Evolutionary conservation across 2,113 vertebrate genomes (phyloP).

Genomic region (Herpailurus yagouaroundi): DNA sequence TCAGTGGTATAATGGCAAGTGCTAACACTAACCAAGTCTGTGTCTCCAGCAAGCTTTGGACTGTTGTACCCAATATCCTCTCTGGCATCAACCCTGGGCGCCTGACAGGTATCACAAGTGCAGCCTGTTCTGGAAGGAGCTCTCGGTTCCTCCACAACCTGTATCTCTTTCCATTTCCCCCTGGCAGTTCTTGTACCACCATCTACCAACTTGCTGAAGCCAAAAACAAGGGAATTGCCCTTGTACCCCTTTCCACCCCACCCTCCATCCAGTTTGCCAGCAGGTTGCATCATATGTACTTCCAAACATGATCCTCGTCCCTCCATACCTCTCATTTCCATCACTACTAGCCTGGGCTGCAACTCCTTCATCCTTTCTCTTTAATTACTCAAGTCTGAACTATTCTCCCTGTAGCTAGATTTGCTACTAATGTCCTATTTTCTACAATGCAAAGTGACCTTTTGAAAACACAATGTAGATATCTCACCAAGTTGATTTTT

Average conservation of each 20-base stretch:
- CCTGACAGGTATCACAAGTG: accelerated
- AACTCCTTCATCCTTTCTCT: too few species aligned
- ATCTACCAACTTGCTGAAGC: not conserved
- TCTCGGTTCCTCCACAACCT: not conserved
- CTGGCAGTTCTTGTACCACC: not conserved
- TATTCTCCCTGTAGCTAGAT: not conserved
- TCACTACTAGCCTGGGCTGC: too few species aligned
- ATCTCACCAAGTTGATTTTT: not conserved
- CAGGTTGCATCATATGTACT: not conserved
- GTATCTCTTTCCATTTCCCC: not conserved
- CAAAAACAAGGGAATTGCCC: not conserved
- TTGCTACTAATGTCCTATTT: not conserved
- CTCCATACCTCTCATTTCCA: not conserved
- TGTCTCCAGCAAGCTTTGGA: not conserved
- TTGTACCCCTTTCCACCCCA: not conserved
- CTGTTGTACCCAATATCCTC: not conserved
- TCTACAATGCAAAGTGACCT: not conserved
- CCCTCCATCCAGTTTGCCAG: not conserved
- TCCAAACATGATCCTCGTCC: not conserved
- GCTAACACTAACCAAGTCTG: not conserved
- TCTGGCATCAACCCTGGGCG: too few species aligned
- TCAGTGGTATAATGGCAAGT: not conserved
- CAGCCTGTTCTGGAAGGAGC: not conserved
- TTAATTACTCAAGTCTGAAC: not conserved
- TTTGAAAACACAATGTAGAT: not conserved